Base-by-base conservation (phyloP, 64 coral and sea anemone species). In the Orbicella faveolata region DNA sequence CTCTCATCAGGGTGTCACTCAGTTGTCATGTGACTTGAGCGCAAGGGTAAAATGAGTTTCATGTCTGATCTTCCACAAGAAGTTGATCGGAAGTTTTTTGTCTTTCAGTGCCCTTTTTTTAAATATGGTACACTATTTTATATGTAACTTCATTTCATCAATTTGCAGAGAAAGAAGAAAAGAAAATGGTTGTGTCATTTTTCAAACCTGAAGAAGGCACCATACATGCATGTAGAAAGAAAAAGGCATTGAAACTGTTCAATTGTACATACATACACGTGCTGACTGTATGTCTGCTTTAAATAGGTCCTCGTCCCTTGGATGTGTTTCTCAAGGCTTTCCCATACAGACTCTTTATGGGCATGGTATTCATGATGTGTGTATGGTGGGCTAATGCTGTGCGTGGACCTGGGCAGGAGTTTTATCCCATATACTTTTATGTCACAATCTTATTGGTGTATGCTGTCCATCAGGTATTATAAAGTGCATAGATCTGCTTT, bases 301-400 rank as follows among this genome's bases (percentile, higher is more conserved):
- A 18, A 63, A 23, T 41, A 98, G 96, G 96, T 34, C 76, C 96
- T 21, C 66, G 52, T 18, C 96, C 96, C 13, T 52, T 98, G 33
- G 92, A 93, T 89, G 78, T 95, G 25, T 90, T 90, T 77, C 83
- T 98, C 12, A 92, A 85, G 12, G 93, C 96, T 16, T 52, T 95
- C 66, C 96, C 93, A 12, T 73, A 79, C 36, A 88, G 96, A 8
- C 84, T 98, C 4, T 74, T 93, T 52, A 88, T 98, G 76, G 93
- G 93, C 44, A 9, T 98, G 23, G 88, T 98, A n/a, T 93, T 98
- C 63, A 70, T 93, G 36, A 6, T 78, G 20, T 93, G 93, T 89
- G 96, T 98, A 6, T 98, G 93, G 93, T 98, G 96, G 96, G 88
- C 96, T 20, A 93, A 95, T 64, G 74, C 93, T 77, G 93, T 95